Base-by-base conservation (phyloP, 2,888 invertebrate genomes). In the Acanthopleura granulata region DNA sequence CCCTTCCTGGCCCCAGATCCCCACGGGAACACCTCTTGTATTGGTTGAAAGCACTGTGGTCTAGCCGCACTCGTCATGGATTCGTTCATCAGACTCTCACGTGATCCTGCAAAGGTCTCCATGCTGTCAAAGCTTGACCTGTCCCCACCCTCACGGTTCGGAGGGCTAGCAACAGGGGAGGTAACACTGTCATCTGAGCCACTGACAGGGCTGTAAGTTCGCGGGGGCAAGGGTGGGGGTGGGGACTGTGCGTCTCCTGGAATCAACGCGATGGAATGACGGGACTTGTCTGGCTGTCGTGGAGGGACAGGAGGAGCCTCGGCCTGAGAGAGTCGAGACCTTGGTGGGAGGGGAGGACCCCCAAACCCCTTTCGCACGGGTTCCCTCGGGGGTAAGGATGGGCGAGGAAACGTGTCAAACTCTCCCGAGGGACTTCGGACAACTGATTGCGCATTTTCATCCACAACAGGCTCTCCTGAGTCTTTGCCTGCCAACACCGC, bases 171-270 rank as follows among this genome's bases (percentile, higher is more conserved):
- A 18, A 49, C n/a, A 49, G 71, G 71, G 50, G 71, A 71, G n/a
- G 77, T 66, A 27, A 66, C 74, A 30, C 75, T 76, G 1, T 75
- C 76, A 27, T 76, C 73, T n/a, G 79, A 75, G 78, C 83, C 81
- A 72, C 84, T 82, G 27, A 86, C 79, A 22, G 87, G 87, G 76
- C 86, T 86, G 74, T 86, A 86, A n/a, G 86, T 86, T 72, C 87
- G 73, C 15, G 87, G 87, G 11, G 87, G 87, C 12, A 87, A 79
- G 25, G 87, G 87, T 51, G 86, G 87, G 11, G 87, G 87, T 16
- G 30, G 79, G 73, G 62, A 72, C 72, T 57, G 49, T 16, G 29
- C 27, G 62, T 72, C 40, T 16, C 18, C 40, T 22, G 40, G 49
- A 30, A 6, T 49, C n/a, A 71, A 18, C 1, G 71, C 49, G 15